A percentile compares a stretch with the other conserved stretches of the same genome.
Evolutionary conservation across 2,797 vertebrate genomes (phyloP).

Genomic region (Fringilla coelebs): DNA sequence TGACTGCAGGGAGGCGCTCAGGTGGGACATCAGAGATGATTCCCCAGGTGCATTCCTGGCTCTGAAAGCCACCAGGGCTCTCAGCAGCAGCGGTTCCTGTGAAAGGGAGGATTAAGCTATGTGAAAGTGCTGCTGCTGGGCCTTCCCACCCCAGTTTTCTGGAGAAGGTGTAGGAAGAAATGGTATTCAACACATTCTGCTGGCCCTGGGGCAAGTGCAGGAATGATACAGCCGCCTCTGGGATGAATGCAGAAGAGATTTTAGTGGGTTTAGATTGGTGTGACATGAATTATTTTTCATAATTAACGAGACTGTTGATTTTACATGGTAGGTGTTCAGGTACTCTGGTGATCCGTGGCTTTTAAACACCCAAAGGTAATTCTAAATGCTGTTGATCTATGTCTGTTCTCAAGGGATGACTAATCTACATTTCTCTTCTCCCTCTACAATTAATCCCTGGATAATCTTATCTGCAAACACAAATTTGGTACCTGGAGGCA

Average conservation of each 20-base stretch:
- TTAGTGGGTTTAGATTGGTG: not conserved
- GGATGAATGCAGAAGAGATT: not conserved
- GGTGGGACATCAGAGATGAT: not conserved
- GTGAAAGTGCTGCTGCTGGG: not conserved
- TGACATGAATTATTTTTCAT: conserved; percentile 52
- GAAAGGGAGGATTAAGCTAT: not conserved
- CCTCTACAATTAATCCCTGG: conserved; percentile 62
- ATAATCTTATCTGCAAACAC: conserved; percentile 61
- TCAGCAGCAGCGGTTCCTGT: accelerated
- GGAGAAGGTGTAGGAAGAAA: not conserved
- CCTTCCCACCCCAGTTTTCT: accelerated
- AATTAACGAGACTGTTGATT: conserved; percentile 54
- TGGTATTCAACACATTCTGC: not conserved
- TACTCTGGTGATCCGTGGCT: conserved; percentile 45
- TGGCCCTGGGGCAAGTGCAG: not conserved
- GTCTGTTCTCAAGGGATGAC: conserved; percentile 52
- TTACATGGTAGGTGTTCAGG: conserved; percentile 56
- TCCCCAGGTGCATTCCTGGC: not conserved
- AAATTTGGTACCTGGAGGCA: not conserved
- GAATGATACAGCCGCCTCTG: not conserved
- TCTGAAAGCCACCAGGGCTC: not conserved
- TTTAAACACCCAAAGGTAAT: conserved; percentile 51
- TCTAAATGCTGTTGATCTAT: conserved; percentile 58
- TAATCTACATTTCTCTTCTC: conserved; percentile 55
- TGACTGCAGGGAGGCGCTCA: accelerated